A percentile compares a stretch with the other conserved stretches of the same genome.
Conservation (phyloP, 2,113 vertebrate genomes). For the Gopherus evgoodei region DNA sequence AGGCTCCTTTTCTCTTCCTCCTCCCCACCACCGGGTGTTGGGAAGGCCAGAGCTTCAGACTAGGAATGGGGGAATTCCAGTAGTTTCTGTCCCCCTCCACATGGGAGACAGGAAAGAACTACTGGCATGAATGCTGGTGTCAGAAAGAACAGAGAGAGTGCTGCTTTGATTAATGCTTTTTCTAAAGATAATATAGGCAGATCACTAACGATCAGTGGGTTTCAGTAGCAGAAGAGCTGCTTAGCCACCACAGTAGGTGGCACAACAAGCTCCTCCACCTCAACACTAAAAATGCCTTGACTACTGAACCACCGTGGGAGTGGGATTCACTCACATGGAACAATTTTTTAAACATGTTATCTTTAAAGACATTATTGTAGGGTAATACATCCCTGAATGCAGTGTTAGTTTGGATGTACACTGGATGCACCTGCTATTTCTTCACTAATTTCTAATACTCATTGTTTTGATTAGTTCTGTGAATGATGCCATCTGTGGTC, state of each 20-base stretch:
- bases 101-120: background rate
- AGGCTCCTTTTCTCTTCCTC: background rate
- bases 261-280: background rate
- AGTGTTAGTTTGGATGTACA: background rate
- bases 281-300: background rate
- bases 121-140: background rate
- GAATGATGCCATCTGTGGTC: background rate
- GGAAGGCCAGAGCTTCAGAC: background rate
- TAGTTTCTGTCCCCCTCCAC: background rate
- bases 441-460: background rate
- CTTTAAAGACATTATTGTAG: background rate
- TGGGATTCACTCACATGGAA: accelerated
- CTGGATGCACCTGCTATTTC: background rate
- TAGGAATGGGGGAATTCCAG: background rate
- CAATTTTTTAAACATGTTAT: background rate
- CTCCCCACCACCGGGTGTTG: accelerated
- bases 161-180: background rate
- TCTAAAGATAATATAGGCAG: background rate
- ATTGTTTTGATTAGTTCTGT: background rate
- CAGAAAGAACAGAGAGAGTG: background rate
- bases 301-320: background rate
- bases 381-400: background rate
- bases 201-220: background rate
- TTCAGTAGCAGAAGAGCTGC: background rate
- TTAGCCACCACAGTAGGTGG: background rate